These are phyloP conservation scores for Hydroisotoma schaefferi DNA, from an alignment of 2,888 invertebrate genomes.

Conservation along the genomic window DNA sequence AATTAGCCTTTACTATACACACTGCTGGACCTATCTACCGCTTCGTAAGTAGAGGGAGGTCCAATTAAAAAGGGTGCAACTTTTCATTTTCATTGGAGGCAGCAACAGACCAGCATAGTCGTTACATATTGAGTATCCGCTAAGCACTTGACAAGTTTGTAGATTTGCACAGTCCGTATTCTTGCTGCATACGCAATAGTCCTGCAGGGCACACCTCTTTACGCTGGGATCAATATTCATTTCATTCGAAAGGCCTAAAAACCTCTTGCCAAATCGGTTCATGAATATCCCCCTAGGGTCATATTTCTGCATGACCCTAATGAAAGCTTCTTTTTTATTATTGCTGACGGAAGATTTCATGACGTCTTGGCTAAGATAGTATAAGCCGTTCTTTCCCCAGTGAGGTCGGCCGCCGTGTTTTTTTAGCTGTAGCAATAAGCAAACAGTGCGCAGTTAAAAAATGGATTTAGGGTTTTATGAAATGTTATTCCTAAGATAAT, in stretches of 20 bases:
- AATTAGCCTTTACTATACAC: too few relatives aligned
- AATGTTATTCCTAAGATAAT: background rate
- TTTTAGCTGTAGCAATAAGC: slow-evolving; percentile 4
- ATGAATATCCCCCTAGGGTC: slow-evolving; percentile 34
- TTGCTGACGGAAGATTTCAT: slow-evolving; percentile 8
- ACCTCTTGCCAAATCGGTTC: slow-evolving; percentile 33
- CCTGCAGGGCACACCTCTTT: slow-evolving; percentile 29
- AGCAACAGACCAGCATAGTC: slow-evolving; percentile 12
- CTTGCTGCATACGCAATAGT: slow-evolving; percentile 32
- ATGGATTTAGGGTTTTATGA: background rate
- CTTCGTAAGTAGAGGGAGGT: slow-evolving; percentile 2
- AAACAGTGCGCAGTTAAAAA: slow-evolving; percentile 6
- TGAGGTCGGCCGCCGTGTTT: slow-evolving; percentile 31
- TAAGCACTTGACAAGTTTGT: slow-evolving; percentile 21
- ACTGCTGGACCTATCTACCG: too few relatives aligned
- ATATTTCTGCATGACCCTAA: slow-evolving; percentile 20
- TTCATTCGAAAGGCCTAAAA: slow-evolving; percentile 20
- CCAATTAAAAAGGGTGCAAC: background rate
- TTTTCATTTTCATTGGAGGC: slow-evolving; percentile 3
- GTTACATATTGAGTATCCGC: slow-evolving; percentile 24
- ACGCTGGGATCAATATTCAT: slow-evolving; percentile 28
- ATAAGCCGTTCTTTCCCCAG: slow-evolving; percentile 35
- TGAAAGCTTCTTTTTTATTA: slow-evolving; percentile 8
- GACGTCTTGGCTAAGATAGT: slow-evolving; percentile 21
- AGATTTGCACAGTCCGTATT: slow-evolving; percentile 27